Evolutionary conservation across 35 echinoderm and acorn worm genomes (phyloP), one percentile per base, ranked within the genome.

Genomic region (Chiridota heheva): DNA sequence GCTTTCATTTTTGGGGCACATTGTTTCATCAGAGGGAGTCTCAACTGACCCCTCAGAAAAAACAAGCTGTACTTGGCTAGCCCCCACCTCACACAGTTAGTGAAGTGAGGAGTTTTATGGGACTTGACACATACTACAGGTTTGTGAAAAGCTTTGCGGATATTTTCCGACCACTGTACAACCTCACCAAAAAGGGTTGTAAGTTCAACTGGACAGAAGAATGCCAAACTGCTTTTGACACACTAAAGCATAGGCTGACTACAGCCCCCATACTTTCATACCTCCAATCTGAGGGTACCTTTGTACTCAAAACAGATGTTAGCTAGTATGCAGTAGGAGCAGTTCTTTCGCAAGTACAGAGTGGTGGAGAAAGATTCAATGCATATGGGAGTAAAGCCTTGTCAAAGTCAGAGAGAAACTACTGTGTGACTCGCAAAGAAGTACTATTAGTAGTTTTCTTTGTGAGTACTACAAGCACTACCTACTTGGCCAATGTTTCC

Each of bases 101-200:
- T 31, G 68, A 90, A 40, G 44, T 90, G 31, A 36, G 86, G 57
- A 88, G 86, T 40, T 88, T 88, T 47, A 28, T 90, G 1, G 87
- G 87, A 16, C 59, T 90, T 36, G 26, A 44, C 7, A 56, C 80
- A 1, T 90, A 90, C 57, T 90, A 90, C 55, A 30, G 87, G 60
- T 88, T 88, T 34, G 55, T 88, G 8, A 68, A 33, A n/a, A 79
- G 79, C 7, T 89, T 76, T 72, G 58, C 88, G 1, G 56, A 58
- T 7, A 69, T 85, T 20, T 81, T 82, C 42, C 40, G 47, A 31
- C 88, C 72, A 45, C 70, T 91, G 18, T 61, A 91, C 58, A 13
- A 22, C 4, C 72, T 91, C 15, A 85, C 88, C 16, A 73, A 76
- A 39, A 84, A 85, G 45, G 24, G 25, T 6, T 10, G 29, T n/a